Percentiles rank a stretch among this genome's conserved stretches.
Conservation (phyloP, 37 sponge, comb jelly and placozoan species). For the Geodia barretti region DNA sequence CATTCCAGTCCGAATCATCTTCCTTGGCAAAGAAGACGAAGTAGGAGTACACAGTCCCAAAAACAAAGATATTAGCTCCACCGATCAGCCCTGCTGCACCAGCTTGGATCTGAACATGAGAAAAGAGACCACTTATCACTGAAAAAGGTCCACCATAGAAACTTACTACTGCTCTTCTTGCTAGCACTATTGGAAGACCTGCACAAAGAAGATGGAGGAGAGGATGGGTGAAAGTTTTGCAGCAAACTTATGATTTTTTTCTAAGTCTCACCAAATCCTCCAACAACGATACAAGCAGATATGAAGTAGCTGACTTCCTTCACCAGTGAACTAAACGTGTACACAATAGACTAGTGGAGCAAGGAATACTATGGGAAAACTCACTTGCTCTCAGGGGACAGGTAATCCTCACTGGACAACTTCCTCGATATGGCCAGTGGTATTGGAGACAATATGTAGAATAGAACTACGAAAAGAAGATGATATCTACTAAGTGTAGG, state of each 20-base stretch:
- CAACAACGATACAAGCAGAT: slow-evolving; percentile 75
- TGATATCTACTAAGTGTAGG: background rate
- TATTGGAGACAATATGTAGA: slow-evolving; percentile 64
- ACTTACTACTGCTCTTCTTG: slow-evolving; percentile 56
- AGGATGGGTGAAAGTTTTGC: background rate
- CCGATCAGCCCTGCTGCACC: slow-evolving; percentile 47
- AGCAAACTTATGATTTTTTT: no score
- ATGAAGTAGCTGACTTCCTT: slow-evolving; percentile 69
- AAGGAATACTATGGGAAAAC: background rate
- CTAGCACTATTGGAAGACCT: slow-evolving; percentile 74
- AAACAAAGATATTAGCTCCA: slow-evolving; percentile 67
- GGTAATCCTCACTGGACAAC: slow-evolving; percentile 19
- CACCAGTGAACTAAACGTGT: slow-evolving; percentile 26
- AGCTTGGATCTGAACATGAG: slow-evolving; percentile 43
- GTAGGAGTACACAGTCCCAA: slow-evolving; percentile 74
- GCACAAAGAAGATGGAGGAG: background rate
- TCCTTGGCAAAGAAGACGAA: slow-evolving; percentile 61
- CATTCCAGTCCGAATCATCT: slow-evolving; percentile 42
- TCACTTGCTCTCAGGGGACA: slow-evolving; percentile 33
- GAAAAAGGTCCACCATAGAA: background rate
- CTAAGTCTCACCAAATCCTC: slow-evolving; percentile 78
- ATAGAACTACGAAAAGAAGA: slow-evolving; percentile 26
- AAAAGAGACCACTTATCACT: background rate
- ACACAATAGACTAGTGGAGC: no score
- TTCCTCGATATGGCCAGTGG: slow-evolving; percentile 59